Evolutionary conservation across 2,797 vertebrate genomes (phyloP), one percentile per base, ranked within the genome.

Genomic region (Onychomys arenicola): DNA sequence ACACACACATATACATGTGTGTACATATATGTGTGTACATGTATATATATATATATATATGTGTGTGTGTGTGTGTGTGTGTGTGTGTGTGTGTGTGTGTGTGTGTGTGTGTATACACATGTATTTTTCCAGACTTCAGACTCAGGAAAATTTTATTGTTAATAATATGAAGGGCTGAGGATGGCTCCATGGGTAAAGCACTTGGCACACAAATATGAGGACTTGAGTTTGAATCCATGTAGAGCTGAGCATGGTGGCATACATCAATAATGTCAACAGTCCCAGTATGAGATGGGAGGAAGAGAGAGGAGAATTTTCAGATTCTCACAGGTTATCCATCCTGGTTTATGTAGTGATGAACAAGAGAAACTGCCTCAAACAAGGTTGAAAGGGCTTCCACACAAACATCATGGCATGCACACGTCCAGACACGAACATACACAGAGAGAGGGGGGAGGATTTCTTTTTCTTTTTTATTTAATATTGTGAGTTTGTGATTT

Each of bases 61-160:
- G n/a, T n/a, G n/a, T n/a, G n/a, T n/a, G n/a, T 37, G 3, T 23
- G 14, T 10, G 11, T 37, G 10, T 75, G 12, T 49, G 46, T 49
- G 46, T 49, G 46, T 49, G 46, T 49, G 46, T n/a, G 67, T n/a
- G 29, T 19, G 7, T 7, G 19, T 37, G 17, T 71, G 11, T 71
- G 5, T 23, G 11, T 73, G 21, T 88, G 81, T 90, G 37, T 75
- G 10, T 27, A 82, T 95, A 88, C 3, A 63, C 32, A 78, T 46
- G 52, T 59, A 8, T 16, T 27, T 81, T 29, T 77, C 89, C 52
- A 21, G 10, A 88, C 91, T 96, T 91, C n/a, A 96, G 63, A 17
- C 49, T 95, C 14, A 75, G 73, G 61, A 83, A n/a, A 61, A 11
- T 78, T 76, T 75, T 65, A 84, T 77, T 88, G 71, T 94, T 96